A percentile compares a stretch with the other conserved stretches of the same genome.
These are phyloP conservation scores for Epinephelus lanceolatus DNA, from an alignment of 2,113 vertebrate species.

Conservation along the genomic window DNA sequence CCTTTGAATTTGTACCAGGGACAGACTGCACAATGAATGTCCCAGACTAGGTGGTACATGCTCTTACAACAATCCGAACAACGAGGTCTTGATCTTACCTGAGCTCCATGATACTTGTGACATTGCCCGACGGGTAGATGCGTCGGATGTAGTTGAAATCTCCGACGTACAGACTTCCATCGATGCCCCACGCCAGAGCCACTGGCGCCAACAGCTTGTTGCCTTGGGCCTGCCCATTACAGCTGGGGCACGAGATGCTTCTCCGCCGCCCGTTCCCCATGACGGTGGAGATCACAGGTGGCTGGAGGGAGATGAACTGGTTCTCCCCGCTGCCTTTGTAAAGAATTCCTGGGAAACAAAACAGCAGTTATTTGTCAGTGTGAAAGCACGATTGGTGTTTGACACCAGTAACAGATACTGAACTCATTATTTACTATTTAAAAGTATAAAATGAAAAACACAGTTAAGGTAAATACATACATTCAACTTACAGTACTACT, in stretches of 20 bases:
- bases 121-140: slow-evolving; percentile 96
- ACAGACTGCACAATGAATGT: neutral
- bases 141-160: slow-evolving; percentile 99
- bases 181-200: slow-evolving; percentile 93
- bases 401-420: neutral
- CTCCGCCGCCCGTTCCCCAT: slow-evolving; percentile 97
- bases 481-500: neutral
- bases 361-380: slow-evolving; percentile 19
- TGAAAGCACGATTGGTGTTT: slow-evolving; percentile 22
- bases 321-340: slow-evolving; percentile 99
- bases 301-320: slow-evolving; percentile 97
- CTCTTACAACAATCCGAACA: neutral
- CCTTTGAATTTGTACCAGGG: neutral
- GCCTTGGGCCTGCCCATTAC: slow-evolving; percentile 97
- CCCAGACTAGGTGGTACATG: neutral
- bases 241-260: slow-evolving; percentile 98
- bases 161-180: slow-evolving; percentile 96
- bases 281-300: slow-evolving; percentile 94
- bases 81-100: slow-evolving; percentile 83
- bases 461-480: neutral
- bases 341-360: slow-evolving; percentile 89
- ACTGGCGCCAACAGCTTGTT: slow-evolving; percentile 97
- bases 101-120: slow-evolving; percentile 97
- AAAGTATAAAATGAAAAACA: neutral
- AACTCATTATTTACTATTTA: slow-evolving; percentile 14